These are phyloP conservation scores for Epizoanthus scotinus DNA, from an alignment of 92 coral and sea anemone species.

Conservation along the genomic window DNA sequence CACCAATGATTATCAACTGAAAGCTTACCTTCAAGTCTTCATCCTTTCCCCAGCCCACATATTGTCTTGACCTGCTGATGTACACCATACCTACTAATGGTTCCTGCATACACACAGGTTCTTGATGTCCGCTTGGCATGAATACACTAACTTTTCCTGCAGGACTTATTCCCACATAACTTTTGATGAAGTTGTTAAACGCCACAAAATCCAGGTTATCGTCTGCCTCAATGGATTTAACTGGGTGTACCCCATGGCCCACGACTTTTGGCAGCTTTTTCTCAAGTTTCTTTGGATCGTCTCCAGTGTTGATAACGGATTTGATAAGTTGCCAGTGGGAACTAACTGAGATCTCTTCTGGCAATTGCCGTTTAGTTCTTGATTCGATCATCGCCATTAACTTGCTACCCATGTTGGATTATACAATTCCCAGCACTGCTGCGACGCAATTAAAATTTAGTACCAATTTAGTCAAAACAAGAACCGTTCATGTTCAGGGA, in stretches of 20 bases:
- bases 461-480: too few relatives aligned
- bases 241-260: slow-evolving; percentile 26
- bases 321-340: slow-evolving; percentile 32
- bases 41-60: slow-evolving; percentile 27
- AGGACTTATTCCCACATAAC: slow-evolving; percentile 7
- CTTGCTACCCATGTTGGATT: slow-evolving; percentile 11
- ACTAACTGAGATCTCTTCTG: slow-evolving; percentile 16
- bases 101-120: slow-evolving; percentile 7
- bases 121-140: slow-evolving; percentile 28
- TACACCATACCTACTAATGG: slow-evolving; percentile 5
- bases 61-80: slow-evolving; percentile 24
- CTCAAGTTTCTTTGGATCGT: slow-evolving; percentile 14
- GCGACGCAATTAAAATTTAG: too few relatives aligned
- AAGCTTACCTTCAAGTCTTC: background rate
- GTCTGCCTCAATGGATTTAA: slow-evolving; percentile 13
- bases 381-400: slow-evolving; percentile 23
- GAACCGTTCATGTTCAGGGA: too few relatives aligned
- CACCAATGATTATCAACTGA: too few relatives aligned
- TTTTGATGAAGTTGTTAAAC: background rate
- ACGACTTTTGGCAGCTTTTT: slow-evolving; percentile 17
- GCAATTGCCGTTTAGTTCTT: slow-evolving; percentile 19
- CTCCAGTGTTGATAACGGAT: background rate
- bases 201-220: slow-evolving; percentile 12
- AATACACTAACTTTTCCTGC: slow-evolving; percentile 19
- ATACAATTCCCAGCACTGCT: too few relatives aligned